These are phyloP conservation scores for Novumbra hubbsi DNA, from an alignment of 2,797 vertebrate species.

Conservation along the genomic window DNA sequence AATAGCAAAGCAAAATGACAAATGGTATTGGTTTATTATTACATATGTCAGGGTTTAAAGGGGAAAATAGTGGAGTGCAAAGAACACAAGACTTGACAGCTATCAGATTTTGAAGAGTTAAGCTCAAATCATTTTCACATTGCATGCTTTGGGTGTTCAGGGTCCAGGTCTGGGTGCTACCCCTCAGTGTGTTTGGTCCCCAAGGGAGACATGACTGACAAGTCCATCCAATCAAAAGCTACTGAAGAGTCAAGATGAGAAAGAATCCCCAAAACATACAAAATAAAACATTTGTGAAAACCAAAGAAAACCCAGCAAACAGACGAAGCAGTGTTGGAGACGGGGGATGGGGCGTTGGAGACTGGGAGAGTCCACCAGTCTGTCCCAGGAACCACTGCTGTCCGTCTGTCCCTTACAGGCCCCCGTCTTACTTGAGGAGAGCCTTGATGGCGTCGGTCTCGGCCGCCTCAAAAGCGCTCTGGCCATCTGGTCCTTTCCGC, in stretches of 20 bases:
- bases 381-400: slow-evolving; percentile 57
- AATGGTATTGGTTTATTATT: slow-evolving; percentile 38
- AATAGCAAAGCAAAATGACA: slow-evolving; percentile 41
- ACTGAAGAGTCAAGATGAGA: slow-evolving; percentile 57
- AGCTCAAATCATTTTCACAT: slow-evolving; percentile 46
- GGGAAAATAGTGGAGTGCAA: slow-evolving; percentile 22
- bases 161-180: slow-evolving; percentile 42
- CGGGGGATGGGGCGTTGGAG: slow-evolving; percentile 41
- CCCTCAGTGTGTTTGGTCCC: slow-evolving; percentile 61
- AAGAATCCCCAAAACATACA: slow-evolving; percentile 39
- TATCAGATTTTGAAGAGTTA: slow-evolving; percentile 49
- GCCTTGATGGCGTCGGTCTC: slow-evolving; percentile 64
- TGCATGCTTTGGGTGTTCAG: slow-evolving; percentile 52
- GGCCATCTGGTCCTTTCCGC: slow-evolving; percentile 61
- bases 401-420: slow-evolving; percentile 51
- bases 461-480: slow-evolving; percentile 55
- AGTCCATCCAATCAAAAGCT: slow-evolving; percentile 55
- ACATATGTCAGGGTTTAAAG: slow-evolving; percentile 6
- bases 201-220: slow-evolving; percentile 55
- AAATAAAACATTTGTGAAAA: slow-evolving; percentile 31
- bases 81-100: slow-evolving; percentile 28
- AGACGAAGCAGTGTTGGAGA: slow-evolving; percentile 66
- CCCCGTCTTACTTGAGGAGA: slow-evolving; percentile 70
- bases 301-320: slow-evolving; percentile 64
- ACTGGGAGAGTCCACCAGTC: slow-evolving; percentile 54